These are phyloP conservation scores for Caenorhabditis sinica DNA, from an alignment of 2,888 invertebrate species.

Conservation along the genomic window DNA sequence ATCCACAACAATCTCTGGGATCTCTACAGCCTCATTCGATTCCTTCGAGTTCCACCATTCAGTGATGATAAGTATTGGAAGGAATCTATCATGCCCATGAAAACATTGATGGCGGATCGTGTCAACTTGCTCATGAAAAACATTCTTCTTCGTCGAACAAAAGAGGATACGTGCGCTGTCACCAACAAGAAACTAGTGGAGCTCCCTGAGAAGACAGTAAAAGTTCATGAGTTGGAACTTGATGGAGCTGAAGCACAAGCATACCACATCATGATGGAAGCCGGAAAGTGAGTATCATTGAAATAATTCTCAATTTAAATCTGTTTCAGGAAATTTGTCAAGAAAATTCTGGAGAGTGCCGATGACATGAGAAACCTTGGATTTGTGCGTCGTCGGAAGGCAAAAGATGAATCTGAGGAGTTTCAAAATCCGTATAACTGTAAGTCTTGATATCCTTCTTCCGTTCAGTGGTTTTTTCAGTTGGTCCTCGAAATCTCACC, in stretches of 20 bases:
- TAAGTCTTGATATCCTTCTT: slow-evolving; percentile 5
- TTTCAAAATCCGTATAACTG: slow-evolving; percentile 77
- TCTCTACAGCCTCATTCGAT: slow-evolving; percentile 87
- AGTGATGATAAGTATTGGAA: slow-evolving; percentile 94
- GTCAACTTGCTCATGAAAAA: slow-evolving; percentile 92
- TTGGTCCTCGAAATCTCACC: slow-evolving; percentile 65
- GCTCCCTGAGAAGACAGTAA: slow-evolving; percentile 80
- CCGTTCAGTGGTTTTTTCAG: slow-evolving; percentile 46
- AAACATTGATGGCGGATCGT: slow-evolving; percentile 85
- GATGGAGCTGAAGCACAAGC: slow-evolving; percentile 82
- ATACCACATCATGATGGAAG: slow-evolving; percentile 82
- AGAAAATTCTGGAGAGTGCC: slow-evolving; percentile 61
- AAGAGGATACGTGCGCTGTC: slow-evolving; percentile 87
- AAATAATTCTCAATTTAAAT: background rate
- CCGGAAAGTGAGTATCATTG: slow-evolving; percentile 70
- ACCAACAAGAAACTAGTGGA: slow-evolving; percentile 84
- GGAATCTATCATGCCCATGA: slow-evolving; percentile 89
- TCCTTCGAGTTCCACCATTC: slow-evolving; percentile 92
- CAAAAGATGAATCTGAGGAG: slow-evolving; percentile 49
- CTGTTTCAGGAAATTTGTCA: slow-evolving; percentile 83
- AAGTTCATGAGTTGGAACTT: slow-evolving; percentile 82
- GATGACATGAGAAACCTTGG: slow-evolving; percentile 46
- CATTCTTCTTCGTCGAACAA: slow-evolving; percentile 92
- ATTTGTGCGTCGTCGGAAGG: slow-evolving; percentile 47
- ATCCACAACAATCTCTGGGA: slow-evolving; percentile 94